These are phyloP conservation scores for Tigriopus japonicus DNA, from an alignment of 1,140 invertebrate species.

Conservation along the genomic window DNA sequence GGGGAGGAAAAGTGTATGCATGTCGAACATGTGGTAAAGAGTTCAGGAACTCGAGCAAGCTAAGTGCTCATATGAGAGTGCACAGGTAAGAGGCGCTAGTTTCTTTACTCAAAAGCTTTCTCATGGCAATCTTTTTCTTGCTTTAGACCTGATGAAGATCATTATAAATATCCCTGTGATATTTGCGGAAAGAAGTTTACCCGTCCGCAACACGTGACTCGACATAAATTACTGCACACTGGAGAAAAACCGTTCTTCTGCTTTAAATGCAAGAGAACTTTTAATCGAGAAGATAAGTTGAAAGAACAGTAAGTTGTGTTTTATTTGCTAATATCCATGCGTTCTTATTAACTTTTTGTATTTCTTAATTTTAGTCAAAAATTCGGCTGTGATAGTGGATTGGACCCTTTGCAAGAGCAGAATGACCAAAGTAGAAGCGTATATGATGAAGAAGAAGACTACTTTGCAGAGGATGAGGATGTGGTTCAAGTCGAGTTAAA, in stretches of 20 bases:
- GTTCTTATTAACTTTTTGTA: too few species aligned
- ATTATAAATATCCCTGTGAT: slow-evolving; percentile 29
- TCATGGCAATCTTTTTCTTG: neutral
- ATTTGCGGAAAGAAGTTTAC: slow-evolving; percentile 34
- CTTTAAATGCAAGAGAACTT: slow-evolving; percentile 18
- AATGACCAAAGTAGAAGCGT: too few species aligned
- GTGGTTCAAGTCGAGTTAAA: too few species aligned
- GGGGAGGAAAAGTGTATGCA: neutral
- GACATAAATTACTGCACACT: slow-evolving; percentile 23
- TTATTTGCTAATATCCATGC: too few species aligned
- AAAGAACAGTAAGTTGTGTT: slow-evolving; percentile 17
- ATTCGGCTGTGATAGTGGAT: too few species aligned
- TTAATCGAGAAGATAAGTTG: slow-evolving; percentile 23
- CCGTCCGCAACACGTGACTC: slow-evolving; percentile 21
- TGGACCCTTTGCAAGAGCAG: too few species aligned
- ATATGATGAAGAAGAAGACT: too few species aligned
- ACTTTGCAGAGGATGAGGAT: too few species aligned
- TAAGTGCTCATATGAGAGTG: slow-evolving; percentile 8
- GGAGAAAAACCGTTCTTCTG: slow-evolving; percentile 18
- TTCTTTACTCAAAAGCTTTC: neutral
- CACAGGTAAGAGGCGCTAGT: neutral
- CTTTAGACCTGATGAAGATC: neutral
- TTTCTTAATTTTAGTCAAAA: too few species aligned
- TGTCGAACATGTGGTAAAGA: slow-evolving; percentile 1
- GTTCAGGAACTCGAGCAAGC: slow-evolving; percentile 1